These are phyloP conservation scores for Kryptolebias ocellatus DNA, from an alignment of 2,797 vertebrate species.

Conservation along the genomic window DNA sequence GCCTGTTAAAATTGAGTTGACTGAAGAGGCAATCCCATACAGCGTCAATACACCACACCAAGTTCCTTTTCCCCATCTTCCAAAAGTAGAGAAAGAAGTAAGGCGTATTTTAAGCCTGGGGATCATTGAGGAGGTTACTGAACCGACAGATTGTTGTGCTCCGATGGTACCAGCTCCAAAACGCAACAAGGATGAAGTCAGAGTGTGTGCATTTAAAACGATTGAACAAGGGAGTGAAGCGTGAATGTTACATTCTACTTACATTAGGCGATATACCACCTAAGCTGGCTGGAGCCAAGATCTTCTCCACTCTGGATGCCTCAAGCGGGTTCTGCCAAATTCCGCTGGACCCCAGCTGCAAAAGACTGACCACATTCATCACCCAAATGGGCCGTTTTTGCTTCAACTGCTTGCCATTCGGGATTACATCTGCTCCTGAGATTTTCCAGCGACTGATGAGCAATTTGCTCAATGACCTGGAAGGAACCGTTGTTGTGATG, in stretches of 20 bases:
- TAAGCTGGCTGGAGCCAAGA: background rate
- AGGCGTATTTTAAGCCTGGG: background rate
- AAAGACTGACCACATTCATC: background rate
- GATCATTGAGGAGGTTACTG: background rate
- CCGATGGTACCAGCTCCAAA: conserved; percentile 1
- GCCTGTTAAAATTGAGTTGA: background rate
- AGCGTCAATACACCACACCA: background rate
- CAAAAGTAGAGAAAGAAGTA: background rate
- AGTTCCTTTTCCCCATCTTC: background rate
- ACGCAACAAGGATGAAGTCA: background rate
- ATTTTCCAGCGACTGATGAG: background rate
- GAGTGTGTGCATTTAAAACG: background rate
- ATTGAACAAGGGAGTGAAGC: background rate
- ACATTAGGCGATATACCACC: background rate
- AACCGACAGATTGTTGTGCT: background rate
- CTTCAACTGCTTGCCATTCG: background rate
- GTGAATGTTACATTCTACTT: background rate
- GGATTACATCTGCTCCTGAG: background rate
- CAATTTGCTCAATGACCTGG: background rate
- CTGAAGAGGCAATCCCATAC: background rate
- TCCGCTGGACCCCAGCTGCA: background rate
- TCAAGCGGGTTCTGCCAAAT: conserved; percentile 5
- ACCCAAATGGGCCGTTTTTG: background rate
- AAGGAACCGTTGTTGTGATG: background rate
- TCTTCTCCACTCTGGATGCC: background rate